phyloP scores from a whole-genome alignment of 1,140 invertebrate species.

The Protaetia brevitarsis region DNA sequence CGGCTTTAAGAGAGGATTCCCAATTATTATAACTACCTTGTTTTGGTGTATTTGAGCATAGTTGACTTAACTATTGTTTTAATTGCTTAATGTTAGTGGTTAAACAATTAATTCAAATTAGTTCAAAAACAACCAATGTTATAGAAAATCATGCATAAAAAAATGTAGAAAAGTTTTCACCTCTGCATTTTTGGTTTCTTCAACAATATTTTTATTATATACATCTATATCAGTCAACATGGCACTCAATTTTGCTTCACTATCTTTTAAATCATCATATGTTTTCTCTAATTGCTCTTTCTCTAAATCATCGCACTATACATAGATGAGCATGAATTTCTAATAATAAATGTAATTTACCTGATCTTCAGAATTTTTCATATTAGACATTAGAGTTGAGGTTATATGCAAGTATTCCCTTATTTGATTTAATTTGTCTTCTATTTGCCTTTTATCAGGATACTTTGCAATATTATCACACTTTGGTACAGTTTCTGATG shows the following conservation, averaged over 20 bases:
- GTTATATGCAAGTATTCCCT: slow-evolving; percentile 49
- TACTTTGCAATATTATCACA: slow-evolving; percentile 48
- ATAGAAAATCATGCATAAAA: slow-evolving; percentile 1
- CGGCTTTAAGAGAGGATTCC: too few relatives aligned
- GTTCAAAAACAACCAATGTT: background rate
- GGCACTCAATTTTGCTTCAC: slow-evolving; percentile 44
- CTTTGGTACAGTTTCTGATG: slow-evolving; percentile 41
- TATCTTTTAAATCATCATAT: slow-evolving; percentile 45
- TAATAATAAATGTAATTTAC: slow-evolving; percentile 36
- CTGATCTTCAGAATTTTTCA: slow-evolving; percentile 48
- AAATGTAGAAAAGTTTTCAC: slow-evolving; percentile 24
- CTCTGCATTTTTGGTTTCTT: slow-evolving; percentile 26
- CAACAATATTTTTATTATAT: slow-evolving; percentile 25
- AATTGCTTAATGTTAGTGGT: too few relatives aligned
- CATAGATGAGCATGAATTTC: background rate
- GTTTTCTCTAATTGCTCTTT: slow-evolving; percentile 42
- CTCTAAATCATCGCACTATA: slow-evolving; percentile 34
- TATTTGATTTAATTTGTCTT: slow-evolving; percentile 48
- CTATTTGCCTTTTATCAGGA: slow-evolving; percentile 49
- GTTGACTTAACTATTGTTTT: too few relatives aligned
- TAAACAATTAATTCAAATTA: too few relatives aligned
- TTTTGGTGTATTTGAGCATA: too few relatives aligned
- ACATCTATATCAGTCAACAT: slow-evolving; percentile 40
- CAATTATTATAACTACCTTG: too few relatives aligned
- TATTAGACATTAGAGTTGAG: slow-evolving; percentile 46